Conservation (phyloP, 2,797 vertebrate genomes). For the Leptatherina wallacei region DNA sequence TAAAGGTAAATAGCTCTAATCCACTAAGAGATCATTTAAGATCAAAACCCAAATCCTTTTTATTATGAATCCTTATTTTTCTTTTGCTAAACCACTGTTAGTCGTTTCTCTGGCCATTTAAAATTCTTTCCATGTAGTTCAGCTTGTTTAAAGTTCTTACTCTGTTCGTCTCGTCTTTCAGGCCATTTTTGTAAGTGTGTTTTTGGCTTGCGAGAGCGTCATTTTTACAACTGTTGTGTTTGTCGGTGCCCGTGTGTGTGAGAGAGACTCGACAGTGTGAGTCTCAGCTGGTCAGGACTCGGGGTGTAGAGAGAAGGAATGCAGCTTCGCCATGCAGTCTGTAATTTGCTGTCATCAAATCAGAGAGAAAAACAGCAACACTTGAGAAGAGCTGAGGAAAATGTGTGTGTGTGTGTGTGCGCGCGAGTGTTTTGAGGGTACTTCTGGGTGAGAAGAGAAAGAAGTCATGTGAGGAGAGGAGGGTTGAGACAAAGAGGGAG, state of each 20-base stretch:
- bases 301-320: constrained; percentile 73
- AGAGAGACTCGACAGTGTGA: constrained; percentile 38
- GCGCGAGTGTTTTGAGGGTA: constrained; percentile 33
- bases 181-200: constrained; percentile 32
- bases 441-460: constrained; percentile 27
- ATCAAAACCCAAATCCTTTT: background rate
- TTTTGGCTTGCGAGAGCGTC: constrained; percentile 26
- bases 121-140: background rate
- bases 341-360: constrained; percentile 85
- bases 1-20: too few species aligned
- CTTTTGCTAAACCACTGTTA: background rate
- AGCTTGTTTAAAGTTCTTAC: background rate
- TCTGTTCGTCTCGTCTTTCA: constrained; percentile 10
- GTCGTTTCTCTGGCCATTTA: background rate
- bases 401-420: constrained; percentile 30
- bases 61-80: background rate
- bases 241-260: constrained; percentile 21
- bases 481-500: constrained; percentile 1
- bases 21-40: too few species aligned
- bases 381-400: constrained; percentile 46
- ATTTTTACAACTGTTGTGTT: constrained; percentile 30
- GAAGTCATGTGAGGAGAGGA: constrained; percentile 45
- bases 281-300: constrained; percentile 67
- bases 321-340: constrained; percentile 71
- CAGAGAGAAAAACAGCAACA: constrained; percentile 76